Evolutionary conservation across 1,140 invertebrate genomes (phyloP), one percentile per base, ranked within the genome.

Genomic region (Argopecten irradians): DNA sequence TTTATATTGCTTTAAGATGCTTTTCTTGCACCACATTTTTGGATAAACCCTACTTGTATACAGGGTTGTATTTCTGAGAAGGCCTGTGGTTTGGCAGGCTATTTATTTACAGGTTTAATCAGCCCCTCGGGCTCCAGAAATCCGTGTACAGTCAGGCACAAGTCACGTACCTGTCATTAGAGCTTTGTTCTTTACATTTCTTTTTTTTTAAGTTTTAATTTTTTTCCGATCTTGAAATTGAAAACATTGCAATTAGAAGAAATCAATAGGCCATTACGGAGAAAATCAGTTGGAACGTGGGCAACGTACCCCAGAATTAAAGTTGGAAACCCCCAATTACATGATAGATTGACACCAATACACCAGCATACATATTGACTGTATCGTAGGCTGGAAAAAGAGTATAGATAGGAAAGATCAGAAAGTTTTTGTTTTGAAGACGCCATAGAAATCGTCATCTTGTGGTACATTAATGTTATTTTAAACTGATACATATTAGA

Each of bases 241-340:
- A 71, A 71, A 71, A 71, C 55, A 28, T 71, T 71, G n/a, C 55
- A 71, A 71, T 71, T 71, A 71, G 55, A 71, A 71, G 55, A 71
- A 71, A 71, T 71, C 55, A 71, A 71, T 71, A 71, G n/a, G n/a
- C n/a, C 55, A 71, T 71, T 71, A 71, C n/a, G 22, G 22, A 28
- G 22, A 28, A 71, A 71, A 71, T 71, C 55, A 71, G 55, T 71
- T 28, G 8, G 5, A 71, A 28, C 28, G 16, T 71, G 55, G 55
- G n/a, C 55, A 71, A 28, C 55, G n/a, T 1, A 71, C n/a, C 55
- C n/a, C 8, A 16, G 55, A 71, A 71, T 71, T 71, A 71, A 71
- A 71, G 55, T 71, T 71, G 7, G 55, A 28, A 71, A 71, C 55
- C 55, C 55, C 16, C n/a, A 71, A 71, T 71, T 71, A 71, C 55